phyloP scores from a whole-genome alignment of 1,140 invertebrate genomes.

The Goniozus legneri region DNA sequence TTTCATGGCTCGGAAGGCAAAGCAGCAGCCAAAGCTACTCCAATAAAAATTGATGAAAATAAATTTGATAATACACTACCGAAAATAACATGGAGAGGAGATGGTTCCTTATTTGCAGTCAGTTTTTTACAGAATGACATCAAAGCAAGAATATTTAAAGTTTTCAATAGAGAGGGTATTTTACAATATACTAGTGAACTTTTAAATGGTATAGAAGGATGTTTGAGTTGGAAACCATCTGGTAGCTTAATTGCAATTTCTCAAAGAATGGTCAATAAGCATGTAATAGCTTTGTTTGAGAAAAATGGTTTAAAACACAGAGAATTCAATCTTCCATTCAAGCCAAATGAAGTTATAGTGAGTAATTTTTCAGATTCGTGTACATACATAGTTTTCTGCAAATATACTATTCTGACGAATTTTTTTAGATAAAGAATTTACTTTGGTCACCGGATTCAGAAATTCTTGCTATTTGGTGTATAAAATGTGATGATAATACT shows the following conservation, averaged over 20 bases:
- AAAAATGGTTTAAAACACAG: constrained; percentile 89
- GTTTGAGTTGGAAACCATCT: constrained; percentile 74
- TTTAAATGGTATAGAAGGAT: constrained; percentile 64
- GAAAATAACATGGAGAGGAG: constrained; percentile 77
- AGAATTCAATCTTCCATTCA: constrained; percentile 71
- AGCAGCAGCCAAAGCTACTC: constrained; percentile 62
- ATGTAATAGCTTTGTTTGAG: constrained; percentile 82
- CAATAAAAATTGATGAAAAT: constrained; percentile 20
- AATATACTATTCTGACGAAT: constrained; percentile 2
- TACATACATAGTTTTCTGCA: background rate
- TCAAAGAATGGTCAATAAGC: constrained; percentile 64
- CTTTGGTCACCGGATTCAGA: constrained; percentile 78
- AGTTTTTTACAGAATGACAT: constrained; percentile 55
- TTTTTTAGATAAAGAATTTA: constrained; percentile 60
- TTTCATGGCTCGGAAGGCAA: constrained; percentile 91
- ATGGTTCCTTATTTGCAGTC: constrained; percentile 80
- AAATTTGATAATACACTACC: constrained; percentile 55
- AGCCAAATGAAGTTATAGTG: constrained; percentile 53
- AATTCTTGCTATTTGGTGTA: constrained; percentile 65
- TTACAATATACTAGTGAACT: constrained; percentile 72
- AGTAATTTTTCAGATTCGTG: constrained; percentile 9
- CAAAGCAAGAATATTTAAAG: constrained; percentile 60
- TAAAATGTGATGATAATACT: constrained; percentile 36
- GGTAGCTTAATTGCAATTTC: constrained; percentile 76
- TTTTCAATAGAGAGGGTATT: constrained; percentile 71